phyloP scores from a whole-genome alignment of 2,113 vertebrate species.

The Panthera leo region DNA sequence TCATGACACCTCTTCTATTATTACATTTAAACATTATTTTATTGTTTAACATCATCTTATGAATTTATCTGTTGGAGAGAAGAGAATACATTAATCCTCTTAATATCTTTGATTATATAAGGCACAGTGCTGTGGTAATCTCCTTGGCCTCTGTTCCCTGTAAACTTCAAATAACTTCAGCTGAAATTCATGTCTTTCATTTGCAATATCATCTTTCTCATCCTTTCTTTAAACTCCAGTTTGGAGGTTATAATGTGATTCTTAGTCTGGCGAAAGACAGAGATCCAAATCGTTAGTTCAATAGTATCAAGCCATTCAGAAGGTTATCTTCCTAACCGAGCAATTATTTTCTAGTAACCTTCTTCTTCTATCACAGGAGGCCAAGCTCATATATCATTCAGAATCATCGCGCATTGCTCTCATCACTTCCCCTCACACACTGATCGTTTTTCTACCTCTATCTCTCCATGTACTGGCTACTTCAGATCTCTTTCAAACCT shows the following conservation, averaged over 20 bases:
- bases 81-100: neutral
- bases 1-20: neutral
- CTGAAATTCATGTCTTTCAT: neutral
- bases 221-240: neutral
- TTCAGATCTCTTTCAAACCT: conserved; percentile 3
- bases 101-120: neutral
- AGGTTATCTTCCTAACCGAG: neutral
- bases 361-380: neutral
- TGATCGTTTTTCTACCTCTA: neutral
- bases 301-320: neutral
- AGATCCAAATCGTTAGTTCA: neutral
- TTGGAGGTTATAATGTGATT: neutral
- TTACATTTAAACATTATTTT: conserved; percentile 31
- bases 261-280: neutral
- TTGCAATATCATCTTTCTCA: neutral
- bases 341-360: neutral
- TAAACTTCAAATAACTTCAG: neutral
- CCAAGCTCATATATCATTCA: neutral
- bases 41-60: neutral
- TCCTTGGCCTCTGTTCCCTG: neutral
- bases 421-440: neutral
- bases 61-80: neutral
- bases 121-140: neutral
- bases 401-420: neutral
- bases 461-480: neutral